phyloP scores from a whole-genome alignment of 1,140 invertebrate species.

The Nixonia krombeini region DNA sequence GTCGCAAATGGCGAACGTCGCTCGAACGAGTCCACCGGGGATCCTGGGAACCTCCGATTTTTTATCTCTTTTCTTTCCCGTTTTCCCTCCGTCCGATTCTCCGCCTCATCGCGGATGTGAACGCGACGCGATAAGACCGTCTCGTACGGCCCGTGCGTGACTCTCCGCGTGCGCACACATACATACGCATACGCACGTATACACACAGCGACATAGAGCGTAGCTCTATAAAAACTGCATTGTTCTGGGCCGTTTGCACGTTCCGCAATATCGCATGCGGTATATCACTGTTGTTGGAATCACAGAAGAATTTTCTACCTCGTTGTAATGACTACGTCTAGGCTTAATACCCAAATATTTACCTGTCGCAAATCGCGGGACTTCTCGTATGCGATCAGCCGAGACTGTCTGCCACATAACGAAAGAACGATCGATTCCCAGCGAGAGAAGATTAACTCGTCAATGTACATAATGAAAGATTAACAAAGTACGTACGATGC shows the following conservation, averaged over 20 bases:
- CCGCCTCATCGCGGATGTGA: slow-evolving; percentile 60
- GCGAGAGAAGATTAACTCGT: too few species aligned
- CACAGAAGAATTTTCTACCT: slow-evolving; percentile 38
- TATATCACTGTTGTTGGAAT: slow-evolving; percentile 44
- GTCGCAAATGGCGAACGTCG: slow-evolving; percentile 39
- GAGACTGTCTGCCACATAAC: too few species aligned
- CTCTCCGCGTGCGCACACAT: slow-evolving; percentile 43
- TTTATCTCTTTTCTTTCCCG: slow-evolving; percentile 40
- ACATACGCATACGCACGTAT: slow-evolving; percentile 16
- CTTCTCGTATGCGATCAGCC: too few species aligned
- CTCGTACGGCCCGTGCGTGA: slow-evolving; percentile 56
- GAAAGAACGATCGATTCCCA: too few species aligned
- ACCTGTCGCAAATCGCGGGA: slow-evolving; percentile 10
- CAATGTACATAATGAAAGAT: too few species aligned
- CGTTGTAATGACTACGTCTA: slow-evolving; percentile 31
- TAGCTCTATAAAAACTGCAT: slow-evolving; percentile 39
- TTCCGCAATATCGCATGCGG: slow-evolving; percentile 42
- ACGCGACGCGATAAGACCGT: slow-evolving; percentile 61
- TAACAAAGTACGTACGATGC: too few species aligned
- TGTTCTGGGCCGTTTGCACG: slow-evolving; percentile 51
- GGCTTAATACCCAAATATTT: slow-evolving; percentile 35
- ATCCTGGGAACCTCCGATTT: slow-evolving; percentile 60
- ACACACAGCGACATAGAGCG: slow-evolving; percentile 34
- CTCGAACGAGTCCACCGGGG: slow-evolving; percentile 46
- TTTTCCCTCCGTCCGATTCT: slow-evolving; percentile 61